Base-by-base conservation (phyloP, 2,888 invertebrate species). In the Mimachlamys varia region DNA sequence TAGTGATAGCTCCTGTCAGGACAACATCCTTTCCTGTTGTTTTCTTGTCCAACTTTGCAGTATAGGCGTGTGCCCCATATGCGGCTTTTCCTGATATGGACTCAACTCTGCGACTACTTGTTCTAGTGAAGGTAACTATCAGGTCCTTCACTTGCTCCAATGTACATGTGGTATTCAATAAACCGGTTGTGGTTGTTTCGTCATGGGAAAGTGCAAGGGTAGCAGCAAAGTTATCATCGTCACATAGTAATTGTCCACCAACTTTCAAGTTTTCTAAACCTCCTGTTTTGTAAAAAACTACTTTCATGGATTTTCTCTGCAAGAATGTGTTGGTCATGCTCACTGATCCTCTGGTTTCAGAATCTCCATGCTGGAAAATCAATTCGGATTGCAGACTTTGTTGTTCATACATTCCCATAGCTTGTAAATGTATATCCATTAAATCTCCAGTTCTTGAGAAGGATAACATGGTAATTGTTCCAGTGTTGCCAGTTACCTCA, bases 231-330 rank as follows among this genome's bases (percentile, higher is more conserved):
- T 91, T 94, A 92, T 94, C 88, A 91, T 90, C 88, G 53, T 91
- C 92, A 91, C 93, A 94, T 37, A 89, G 33, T 38, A 94, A n/a
- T 50, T 93, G 92, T n/a, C 91, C 94, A 55, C 91, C 91, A 10
- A 92, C 92, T 37, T 58, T 92, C 76, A 94, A 94, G 88, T 92
- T 92, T 62, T 88, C 89, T 15, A 92, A 88, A 58, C 38, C 44
- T 27, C 94, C 94, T 89, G 90, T 91, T 62, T 92, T 93, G 27
- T 88, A 89, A 27, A 93, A 87, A 15, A 90, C 89, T n/a, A 92
- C 53, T 62, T 90, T 92, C 3, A 93, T 90, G 15, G 91, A 91
- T 89, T 94, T 92, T 90, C 91, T 93, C n/a, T 91, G 90, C 19
- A 89, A 12, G 37, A 76, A 90, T 15, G 89, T 50, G 27, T 50